phyloP scores from a whole-genome alignment of 2,113 vertebrate genomes.

The Ranitomeya variabilis region DNA sequence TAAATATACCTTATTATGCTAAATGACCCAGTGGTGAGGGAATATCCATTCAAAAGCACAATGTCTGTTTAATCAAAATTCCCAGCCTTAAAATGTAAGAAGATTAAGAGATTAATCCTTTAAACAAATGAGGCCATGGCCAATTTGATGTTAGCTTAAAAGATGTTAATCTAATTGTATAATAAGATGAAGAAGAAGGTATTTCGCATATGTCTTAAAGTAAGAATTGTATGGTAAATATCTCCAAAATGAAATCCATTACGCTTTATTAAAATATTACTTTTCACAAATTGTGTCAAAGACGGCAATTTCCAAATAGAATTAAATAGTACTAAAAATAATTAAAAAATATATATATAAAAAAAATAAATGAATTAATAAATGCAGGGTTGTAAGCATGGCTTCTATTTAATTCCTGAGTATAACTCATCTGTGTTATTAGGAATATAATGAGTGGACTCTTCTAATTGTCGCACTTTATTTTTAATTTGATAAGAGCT shows the following conservation, averaged over 20 bases:
- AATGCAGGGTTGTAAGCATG: background rate
- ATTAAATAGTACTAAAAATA: background rate
- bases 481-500: background rate
- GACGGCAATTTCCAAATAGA: background rate
- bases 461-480: background rate
- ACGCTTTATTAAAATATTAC: no score
- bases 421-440: background rate
- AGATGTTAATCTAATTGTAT: slow-evolving; percentile 13
- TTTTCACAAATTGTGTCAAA: no score
- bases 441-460: background rate
- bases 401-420: background rate
- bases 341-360: background rate
- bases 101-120: slow-evolving; percentile 17
- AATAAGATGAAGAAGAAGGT: background rate
- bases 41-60: background rate
- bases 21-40: background rate
- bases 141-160: slow-evolving; percentile 19
- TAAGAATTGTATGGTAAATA: background rate
- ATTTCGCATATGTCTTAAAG: background rate
- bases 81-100: background rate
- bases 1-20: background rate
- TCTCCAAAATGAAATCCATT: background rate
- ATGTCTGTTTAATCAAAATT: slow-evolving; percentile 9
- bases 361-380: background rate
- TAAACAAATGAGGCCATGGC: slow-evolving; percentile 14